Evolutionary conservation across 2,113 vertebrate genomes (phyloP), one percentile per base, ranked within the genome.

Genomic region (Archilochus colubris): DNA sequence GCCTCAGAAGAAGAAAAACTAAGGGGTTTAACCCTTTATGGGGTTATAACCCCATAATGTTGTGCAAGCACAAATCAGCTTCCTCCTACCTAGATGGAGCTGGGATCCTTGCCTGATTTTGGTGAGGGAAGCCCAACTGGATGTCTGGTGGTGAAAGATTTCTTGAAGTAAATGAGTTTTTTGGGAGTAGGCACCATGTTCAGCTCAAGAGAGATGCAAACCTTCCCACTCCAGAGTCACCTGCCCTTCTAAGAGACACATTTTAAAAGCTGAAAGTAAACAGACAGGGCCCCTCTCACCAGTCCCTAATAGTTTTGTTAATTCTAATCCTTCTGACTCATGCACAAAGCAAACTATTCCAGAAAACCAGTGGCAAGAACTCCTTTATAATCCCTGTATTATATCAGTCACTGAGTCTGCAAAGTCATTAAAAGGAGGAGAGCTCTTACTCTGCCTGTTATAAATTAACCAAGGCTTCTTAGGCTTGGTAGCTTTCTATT

Each of bases 311-410:
- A 70, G 46, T 43, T 80, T 55, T 68, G 43, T 38, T 95, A 93
- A 94, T 92, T 79, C 63, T 92, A 76, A 58, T 51, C 86, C 28
- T 84, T 97, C 69, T 83, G 46, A 89, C 30, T n/a, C 40, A 21
- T 1, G 5, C 64, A 73, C 66, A 83, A 94, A 88, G 79, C 72
- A 73, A 86, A 93, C 94, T 82, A 94, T 86, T 91, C 43, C 86
- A 77, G 80, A 83, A 93, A 92, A 28, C n/a, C 38, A 50, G 13
- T 4, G 15, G 63, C 54, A 88, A 48, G 63, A 61, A 82, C 16
- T 83, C 48, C 36, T 81, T 91, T 67, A 69, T 95, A 94, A 95
- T 91, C 87, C 78, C 83, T 67, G 33, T 63, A 79, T 48, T 72
- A 16, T 63, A 69, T 67, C 77, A 68, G 64, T 38, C n/a, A n/a